Evolutionary conservation across 2,113 vertebrate genomes (phyloP).

Genomic region (Prionailurus bengalensis): DNA sequence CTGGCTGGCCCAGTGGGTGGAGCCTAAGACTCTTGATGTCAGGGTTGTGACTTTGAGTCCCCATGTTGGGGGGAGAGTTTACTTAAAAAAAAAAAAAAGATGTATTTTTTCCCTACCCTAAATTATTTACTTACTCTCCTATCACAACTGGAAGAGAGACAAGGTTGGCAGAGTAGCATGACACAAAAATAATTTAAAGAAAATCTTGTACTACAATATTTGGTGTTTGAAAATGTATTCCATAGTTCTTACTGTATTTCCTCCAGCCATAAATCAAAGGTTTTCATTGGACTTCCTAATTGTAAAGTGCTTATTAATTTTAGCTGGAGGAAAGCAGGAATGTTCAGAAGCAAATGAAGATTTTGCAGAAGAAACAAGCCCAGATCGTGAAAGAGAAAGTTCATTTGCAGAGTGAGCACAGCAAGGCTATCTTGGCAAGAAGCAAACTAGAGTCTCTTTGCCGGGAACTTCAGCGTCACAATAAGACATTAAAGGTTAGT

Average conservation of each 20-base stretch:
- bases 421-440: conserved; percentile 97
- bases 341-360: conserved; percentile 98
- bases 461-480: conserved; percentile 98
- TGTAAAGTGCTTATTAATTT: conserved; percentile 73
- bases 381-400: conserved; percentile 98
- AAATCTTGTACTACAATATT: neutral
- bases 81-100: neutral
- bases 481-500: conserved; percentile 97
- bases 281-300: conserved; percentile 43
- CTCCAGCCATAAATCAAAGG: neutral
- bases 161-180: neutral
- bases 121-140: conserved; percentile 17
- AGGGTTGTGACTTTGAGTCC: neutral
- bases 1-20: neutral
- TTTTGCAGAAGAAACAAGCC: conserved; percentile 97
- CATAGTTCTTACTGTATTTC: neutral
- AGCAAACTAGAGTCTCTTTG: conserved; percentile 99
- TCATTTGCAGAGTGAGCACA: conserved; percentile 97
- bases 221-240: neutral
- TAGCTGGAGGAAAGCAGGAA: conserved; percentile 98
- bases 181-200: neutral
- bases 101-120: neutral
- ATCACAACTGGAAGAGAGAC: neutral
- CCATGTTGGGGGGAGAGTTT: neutral
- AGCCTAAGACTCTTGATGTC: neutral